Evolutionary conservation across 2,113 vertebrate species (phyloP).

Genomic region (Coptodon bakossiorum): DNA sequence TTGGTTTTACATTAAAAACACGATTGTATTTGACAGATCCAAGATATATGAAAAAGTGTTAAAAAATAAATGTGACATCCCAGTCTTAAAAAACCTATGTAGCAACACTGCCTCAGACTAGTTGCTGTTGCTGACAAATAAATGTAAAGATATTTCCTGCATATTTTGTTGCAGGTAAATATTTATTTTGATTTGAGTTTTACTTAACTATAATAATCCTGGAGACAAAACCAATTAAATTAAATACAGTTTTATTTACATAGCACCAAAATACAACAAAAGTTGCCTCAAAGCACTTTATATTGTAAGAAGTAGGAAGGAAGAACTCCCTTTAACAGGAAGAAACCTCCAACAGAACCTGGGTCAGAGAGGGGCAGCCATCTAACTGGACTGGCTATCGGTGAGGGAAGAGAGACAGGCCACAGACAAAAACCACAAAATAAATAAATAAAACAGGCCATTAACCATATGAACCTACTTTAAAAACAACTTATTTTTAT

Average conservation of each 20-base stretch:
- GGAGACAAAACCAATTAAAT: not conserved
- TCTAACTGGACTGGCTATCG: accelerated
- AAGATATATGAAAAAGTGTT: not conserved
- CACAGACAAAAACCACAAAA: not conserved
- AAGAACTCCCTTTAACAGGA: not conserved
- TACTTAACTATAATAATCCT: not conserved
- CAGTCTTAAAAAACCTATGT: not conserved
- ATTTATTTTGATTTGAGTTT: not conserved
- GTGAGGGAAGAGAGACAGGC: not conserved
- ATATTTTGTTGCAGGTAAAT: not conserved
- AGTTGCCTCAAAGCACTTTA: not conserved
- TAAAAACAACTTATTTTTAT: not conserved
- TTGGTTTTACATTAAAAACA: not conserved
- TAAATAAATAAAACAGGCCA: not conserved
- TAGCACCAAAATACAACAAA: not conserved
- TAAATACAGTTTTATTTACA: not conserved
- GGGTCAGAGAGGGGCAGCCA: not conserved
- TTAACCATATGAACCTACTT: not conserved
- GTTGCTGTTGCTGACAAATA: not conserved
- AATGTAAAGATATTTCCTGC: not conserved
- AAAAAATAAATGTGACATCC: not conserved
- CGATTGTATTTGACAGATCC: not conserved
- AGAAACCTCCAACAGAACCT: not conserved
- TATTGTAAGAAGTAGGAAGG: not conserved
- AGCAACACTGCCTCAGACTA: not conserved